A percentile compares a stretch with the other conserved stretches of the same genome.
phyloP scores from a whole-genome alignment of 2,797 vertebrate species.

The Gambelia wislizenii region DNA sequence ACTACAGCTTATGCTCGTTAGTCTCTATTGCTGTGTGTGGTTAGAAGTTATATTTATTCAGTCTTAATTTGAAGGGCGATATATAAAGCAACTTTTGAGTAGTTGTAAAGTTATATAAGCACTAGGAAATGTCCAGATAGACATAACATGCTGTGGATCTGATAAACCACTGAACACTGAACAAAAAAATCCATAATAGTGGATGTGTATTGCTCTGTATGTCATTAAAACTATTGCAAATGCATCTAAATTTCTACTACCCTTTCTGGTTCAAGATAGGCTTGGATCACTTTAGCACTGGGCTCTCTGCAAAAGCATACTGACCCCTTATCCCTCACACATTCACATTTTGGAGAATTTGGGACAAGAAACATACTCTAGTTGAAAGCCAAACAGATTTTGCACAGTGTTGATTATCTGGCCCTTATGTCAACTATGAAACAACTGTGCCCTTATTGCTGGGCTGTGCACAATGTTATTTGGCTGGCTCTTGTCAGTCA shows the following conservation, averaged over 20 bases:
- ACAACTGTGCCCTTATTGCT: not conserved
- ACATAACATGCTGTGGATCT: not conserved
- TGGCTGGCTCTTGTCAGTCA: not conserved
- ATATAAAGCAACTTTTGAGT: not conserved
- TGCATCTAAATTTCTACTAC: not conserved
- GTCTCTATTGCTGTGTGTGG: not conserved
- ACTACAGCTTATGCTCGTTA: not conserved
- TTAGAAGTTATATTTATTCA: not conserved
- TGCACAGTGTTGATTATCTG: not conserved
- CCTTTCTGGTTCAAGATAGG: constrained; percentile 15
- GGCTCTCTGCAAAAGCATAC: not conserved
- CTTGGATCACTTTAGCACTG: not conserved
- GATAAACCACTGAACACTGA: not conserved
- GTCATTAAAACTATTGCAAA: not conserved
- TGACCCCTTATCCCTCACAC: not conserved
- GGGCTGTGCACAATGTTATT: not conserved
- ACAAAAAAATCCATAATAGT: not conserved
- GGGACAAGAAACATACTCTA: not conserved
- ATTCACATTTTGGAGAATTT: not conserved
- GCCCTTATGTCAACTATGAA: not conserved
- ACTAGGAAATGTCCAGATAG: not conserved
- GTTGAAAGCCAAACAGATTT: not conserved
- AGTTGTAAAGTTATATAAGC: not conserved
- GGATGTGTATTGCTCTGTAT: not conserved
- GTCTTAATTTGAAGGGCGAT: not conserved